A percentile compares a stretch with the other conserved stretches of the same genome.
Conservation (phyloP, 2,797 vertebrate genomes). For the Dipus sagitta region DNA sequence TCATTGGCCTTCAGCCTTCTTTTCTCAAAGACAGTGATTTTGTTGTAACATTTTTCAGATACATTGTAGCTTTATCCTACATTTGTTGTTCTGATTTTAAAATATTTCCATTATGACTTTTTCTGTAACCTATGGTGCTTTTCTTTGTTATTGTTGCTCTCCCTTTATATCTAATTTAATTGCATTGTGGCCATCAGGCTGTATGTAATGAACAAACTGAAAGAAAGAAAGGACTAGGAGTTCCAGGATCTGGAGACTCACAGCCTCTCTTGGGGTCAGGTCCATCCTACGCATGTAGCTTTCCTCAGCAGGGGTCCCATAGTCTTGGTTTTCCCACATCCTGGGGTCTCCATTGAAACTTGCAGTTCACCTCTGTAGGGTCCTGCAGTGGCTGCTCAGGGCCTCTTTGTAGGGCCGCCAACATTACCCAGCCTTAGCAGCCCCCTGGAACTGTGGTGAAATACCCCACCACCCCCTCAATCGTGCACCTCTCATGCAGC, state of each 20-base stretch:
- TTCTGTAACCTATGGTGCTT: neutral
- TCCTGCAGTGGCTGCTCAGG: too few species aligned
- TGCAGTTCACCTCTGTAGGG: too few species aligned
- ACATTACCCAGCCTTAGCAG: too few species aligned
- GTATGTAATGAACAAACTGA: neutral
- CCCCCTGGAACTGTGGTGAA: too few species aligned
- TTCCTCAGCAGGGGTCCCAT: too few species aligned
- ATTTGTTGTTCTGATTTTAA: slow-evolving; percentile 29
- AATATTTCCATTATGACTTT: slow-evolving; percentile 1
- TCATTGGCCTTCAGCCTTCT: neutral
- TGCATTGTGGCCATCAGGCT: neutral
- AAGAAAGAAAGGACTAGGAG: neutral
- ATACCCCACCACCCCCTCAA: too few species aligned
- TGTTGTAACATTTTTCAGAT: slow-evolving; percentile 11
- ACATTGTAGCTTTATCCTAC: neutral
- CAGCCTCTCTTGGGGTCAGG: too few species aligned
- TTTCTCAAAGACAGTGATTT: slow-evolving; percentile 18
- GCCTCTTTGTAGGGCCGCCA: too few species aligned
- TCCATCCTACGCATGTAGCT: too few species aligned
- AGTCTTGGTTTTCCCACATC: too few species aligned
- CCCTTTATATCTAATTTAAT: neutral
- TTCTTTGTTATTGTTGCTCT: neutral
- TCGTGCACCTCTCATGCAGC: too few species aligned
- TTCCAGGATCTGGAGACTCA: slow-evolving; percentile 5
- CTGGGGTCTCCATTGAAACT: too few species aligned